Percentiles rank a stretch among this genome's conserved stretches.
These are phyloP conservation scores for Crocodylus rhombifer DNA, from an alignment of 2,797 vertebrate species.

Conservation along the genomic window DNA sequence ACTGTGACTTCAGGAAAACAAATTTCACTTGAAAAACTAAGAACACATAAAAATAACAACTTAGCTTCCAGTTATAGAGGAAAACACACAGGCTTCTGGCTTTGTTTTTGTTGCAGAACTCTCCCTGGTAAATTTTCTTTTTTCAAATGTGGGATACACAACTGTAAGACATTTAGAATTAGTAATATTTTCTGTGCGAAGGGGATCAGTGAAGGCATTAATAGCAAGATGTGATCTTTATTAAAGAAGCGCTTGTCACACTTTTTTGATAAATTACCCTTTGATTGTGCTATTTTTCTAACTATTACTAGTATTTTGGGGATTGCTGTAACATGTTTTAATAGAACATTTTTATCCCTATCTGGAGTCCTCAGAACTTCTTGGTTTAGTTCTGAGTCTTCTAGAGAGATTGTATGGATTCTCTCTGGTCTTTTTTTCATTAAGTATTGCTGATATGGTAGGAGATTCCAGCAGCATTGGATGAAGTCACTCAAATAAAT, in stretches of 20 bases:
- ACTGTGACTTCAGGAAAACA: background rate
- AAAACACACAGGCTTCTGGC: background rate
- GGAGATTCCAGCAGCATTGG: background rate
- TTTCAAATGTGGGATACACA: background rate
- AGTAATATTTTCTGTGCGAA: background rate
- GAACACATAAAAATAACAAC: background rate
- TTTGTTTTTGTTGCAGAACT: background rate
- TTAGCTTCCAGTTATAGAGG: background rate
- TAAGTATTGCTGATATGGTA: background rate
- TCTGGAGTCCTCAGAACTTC: background rate
- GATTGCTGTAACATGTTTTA: background rate
- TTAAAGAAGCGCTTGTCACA: background rate
- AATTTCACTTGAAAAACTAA: background rate
- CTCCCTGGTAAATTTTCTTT: background rate
- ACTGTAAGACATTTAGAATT: background rate
- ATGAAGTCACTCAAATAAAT: background rate
- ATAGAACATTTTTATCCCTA: accelerated
- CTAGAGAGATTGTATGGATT: accelerated
- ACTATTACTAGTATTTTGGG: background rate
- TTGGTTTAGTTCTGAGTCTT: background rate
- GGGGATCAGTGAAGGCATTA: background rate
- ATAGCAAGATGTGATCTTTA: background rate
- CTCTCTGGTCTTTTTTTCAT: background rate
- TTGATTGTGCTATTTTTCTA: no score
- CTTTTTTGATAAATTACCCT: background rate